Evolutionary conservation across 2,113 vertebrate genomes (phyloP).

Genomic region (Salvelinus namaycush): DNA sequence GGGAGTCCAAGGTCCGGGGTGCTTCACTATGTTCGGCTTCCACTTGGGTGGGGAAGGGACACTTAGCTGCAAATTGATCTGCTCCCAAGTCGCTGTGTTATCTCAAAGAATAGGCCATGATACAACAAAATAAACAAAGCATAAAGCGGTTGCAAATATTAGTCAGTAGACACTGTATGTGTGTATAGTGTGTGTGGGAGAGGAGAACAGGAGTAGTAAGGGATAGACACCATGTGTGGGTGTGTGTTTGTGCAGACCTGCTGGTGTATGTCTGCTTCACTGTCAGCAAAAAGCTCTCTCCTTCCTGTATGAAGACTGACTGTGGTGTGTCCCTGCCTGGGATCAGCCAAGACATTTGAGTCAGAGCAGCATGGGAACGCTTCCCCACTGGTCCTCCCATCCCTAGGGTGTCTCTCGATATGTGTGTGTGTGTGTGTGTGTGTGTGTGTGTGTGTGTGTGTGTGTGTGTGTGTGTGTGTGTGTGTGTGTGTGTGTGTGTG

Average conservation of each 20-base stretch:
- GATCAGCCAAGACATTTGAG: slow-evolving; percentile 10
- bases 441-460: no score
- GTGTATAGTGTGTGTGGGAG: neutral
- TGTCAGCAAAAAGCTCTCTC: slow-evolving; percentile 32
- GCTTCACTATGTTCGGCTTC: neutral
- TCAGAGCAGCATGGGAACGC: slow-evolving; percentile 34
- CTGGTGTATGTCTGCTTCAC: slow-evolving; percentile 49
- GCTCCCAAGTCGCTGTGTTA: slow-evolving; percentile 15
- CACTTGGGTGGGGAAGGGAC: slow-evolving; percentile 1
- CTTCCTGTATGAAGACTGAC: slow-evolving; percentile 39
- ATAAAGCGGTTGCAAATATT: slow-evolving; percentile 7
- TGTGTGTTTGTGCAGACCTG: slow-evolving; percentile 38
- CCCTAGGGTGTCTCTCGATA: neutral
- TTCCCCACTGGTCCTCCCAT: neutral
- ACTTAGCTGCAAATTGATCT: neutral
- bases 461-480: no score
- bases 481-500: no score
- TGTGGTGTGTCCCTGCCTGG: neutral
- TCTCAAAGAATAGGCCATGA: slow-evolving; percentile 10
- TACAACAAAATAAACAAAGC: slow-evolving; percentile 10
- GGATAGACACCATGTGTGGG: slow-evolving; percentile 36
- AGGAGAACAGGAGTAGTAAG: slow-evolving; percentile 36
- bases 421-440: no score
- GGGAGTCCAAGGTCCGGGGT: neutral
- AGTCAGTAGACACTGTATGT: slow-evolving; percentile 1